phyloP scores from a whole-genome alignment of 2,888 invertebrate species.

The Ormyrus nitidulus region DNA sequence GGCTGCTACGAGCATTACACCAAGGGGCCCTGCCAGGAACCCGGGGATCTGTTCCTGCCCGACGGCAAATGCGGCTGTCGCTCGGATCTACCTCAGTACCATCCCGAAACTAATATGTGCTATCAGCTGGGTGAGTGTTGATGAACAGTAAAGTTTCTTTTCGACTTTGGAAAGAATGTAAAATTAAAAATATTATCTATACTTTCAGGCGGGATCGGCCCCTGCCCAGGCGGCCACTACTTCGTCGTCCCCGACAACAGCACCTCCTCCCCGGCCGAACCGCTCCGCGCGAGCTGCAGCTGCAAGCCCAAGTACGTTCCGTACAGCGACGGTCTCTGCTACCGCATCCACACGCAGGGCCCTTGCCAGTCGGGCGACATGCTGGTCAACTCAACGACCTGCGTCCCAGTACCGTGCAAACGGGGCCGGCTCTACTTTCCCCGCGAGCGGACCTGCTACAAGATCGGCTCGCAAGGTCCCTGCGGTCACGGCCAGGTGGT shows the following conservation, averaged over 20 bases:
- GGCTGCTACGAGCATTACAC: conserved; percentile 89
- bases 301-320: conserved; percentile 84
- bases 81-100: conserved; percentile 84
- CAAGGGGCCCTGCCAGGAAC: conserved; percentile 86
- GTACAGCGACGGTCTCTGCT: conserved; percentile 83
- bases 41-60: conserved; percentile 87
- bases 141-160: neutral
- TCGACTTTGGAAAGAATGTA: too few relatives aligned
- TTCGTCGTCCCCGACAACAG: conserved; percentile 77
- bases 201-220: conserved; percentile 83
- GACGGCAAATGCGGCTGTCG: conserved; percentile 86
- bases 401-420: conserved; percentile 84
- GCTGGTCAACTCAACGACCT: conserved; percentile 82
- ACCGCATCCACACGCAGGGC: conserved; percentile 87
- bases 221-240: conserved; percentile 85
- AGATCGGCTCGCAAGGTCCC: conserved; percentile 86
- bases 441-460: conserved; percentile 84
- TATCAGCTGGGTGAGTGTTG: conserved; percentile 81
- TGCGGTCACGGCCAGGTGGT: conserved; percentile 85
- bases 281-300: conserved; percentile 79
- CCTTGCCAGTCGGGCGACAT: conserved; percentile 85
- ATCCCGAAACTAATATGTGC: conserved; percentile 82
- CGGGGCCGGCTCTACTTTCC: conserved; percentile 87
- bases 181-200: neutral
- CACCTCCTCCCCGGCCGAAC: neutral